Conservation (phyloP, 1,140 invertebrate species). For the Helicoverpa zea region DNA sequence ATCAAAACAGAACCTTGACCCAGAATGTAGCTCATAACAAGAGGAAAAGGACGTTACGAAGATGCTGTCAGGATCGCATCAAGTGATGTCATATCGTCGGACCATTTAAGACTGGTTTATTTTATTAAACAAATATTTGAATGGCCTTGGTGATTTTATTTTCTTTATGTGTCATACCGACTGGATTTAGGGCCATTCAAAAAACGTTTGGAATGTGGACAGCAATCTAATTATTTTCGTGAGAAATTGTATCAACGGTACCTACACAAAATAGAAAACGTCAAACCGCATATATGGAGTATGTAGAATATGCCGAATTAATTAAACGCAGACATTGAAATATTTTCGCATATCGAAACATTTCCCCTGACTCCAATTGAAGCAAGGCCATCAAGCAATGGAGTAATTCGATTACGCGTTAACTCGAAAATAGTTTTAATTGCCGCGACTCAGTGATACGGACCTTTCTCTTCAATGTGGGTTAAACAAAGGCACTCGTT, state of each 20-base stretch:
- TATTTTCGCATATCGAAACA: conserved; percentile 30
- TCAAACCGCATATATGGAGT: background rate
- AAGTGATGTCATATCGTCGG: conserved; percentile 42
- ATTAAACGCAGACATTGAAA: conserved; percentile 2
- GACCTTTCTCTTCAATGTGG: conserved; percentile 43
- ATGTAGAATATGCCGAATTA: background rate
- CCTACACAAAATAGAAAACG: too few relatives aligned
- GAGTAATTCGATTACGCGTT: conserved; percentile 22
- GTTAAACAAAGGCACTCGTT: conserved; percentile 39
- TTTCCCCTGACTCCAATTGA: conserved; percentile 6
- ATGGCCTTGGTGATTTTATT: conserved; percentile 2
- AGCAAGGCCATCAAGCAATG: conserved; percentile 36
- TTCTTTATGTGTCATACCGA: background rate
- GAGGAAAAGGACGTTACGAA: conserved; percentile 65
- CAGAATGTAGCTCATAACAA: conserved; percentile 64
- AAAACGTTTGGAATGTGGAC: too few relatives aligned
- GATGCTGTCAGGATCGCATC: conserved; percentile 44
- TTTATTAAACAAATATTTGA: conserved; percentile 36
- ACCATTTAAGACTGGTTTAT: conserved; percentile 45
- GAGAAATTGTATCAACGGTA: background rate
- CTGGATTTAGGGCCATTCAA: background rate
- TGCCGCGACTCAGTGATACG: conserved; percentile 18
- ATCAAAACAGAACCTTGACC: conserved; percentile 77
- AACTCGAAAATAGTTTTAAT: conserved; percentile 43
- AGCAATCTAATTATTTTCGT: background rate